phyloP scores from a whole-genome alignment of 2,797 vertebrate genomes.

The Scyliorhinus canicula region DNA sequence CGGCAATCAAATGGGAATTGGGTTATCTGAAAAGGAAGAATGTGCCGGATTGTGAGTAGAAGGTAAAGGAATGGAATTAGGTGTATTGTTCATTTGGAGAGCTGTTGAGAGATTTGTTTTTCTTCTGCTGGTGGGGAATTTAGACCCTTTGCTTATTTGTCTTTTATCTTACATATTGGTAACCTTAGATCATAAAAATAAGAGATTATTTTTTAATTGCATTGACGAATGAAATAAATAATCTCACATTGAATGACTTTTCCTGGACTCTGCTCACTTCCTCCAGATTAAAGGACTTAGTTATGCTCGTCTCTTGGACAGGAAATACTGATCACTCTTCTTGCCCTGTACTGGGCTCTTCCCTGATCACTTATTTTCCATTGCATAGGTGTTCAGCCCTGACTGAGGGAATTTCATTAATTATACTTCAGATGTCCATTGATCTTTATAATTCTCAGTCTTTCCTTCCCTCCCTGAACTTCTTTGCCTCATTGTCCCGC shows the following conservation, averaged over 20 bases:
- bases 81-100: no score
- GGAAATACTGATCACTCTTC: neutral
- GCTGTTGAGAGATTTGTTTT: no score
- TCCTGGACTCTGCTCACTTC: neutral
- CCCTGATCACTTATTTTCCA: neutral
- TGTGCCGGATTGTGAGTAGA: no score
- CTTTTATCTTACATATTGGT: neutral
- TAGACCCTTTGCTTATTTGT: neutral
- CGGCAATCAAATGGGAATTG: no score
- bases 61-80: no score
- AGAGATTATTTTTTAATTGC: neutral
- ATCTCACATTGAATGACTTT: neutral
- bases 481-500: neutral
- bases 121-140: neutral
- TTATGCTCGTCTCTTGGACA: neutral
- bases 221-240: neutral
- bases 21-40: no score
- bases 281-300: neutral
- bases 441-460: neutral
- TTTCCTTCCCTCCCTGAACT: neutral
- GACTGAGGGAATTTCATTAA: neutral
- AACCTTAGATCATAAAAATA: neutral
- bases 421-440: neutral
- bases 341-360: neutral
- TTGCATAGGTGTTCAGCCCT: neutral